A percentile compares a stretch with the other conserved stretches of the same genome.
Evolutionary conservation across 92 coral and sea anemone genomes (phyloP).

Genomic region (Palythoa heliodiscus): DNA sequence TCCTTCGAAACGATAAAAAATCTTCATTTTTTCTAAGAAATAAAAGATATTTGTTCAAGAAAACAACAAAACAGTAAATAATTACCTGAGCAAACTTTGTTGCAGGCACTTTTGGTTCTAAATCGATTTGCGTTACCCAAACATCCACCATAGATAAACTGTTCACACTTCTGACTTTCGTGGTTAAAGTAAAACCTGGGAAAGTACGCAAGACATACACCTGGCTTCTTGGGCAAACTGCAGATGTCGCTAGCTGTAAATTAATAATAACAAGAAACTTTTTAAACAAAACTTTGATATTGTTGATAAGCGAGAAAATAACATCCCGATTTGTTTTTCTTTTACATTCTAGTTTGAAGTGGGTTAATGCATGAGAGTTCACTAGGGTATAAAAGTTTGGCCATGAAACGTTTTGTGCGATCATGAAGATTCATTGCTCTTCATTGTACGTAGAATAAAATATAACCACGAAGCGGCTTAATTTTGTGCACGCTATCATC

Average conservation of each 20-base stretch:
- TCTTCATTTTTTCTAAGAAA: too few relatives aligned
- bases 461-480: too few relatives aligned
- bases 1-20: too few relatives aligned
- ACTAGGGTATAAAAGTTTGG: too few relatives aligned
- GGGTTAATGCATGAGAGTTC: neutral
- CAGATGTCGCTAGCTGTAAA: slow-evolving; percentile 68
- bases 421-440: too few relatives aligned
- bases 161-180: slow-evolving; percentile 55
- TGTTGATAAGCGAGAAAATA: neutral
- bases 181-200: slow-evolving; percentile 61
- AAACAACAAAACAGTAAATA: neutral
- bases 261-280: neutral
- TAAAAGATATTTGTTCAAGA: neutral
- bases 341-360: neutral
- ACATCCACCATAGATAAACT: slow-evolving; percentile 78
- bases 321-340: neutral
- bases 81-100: slow-evolving; percentile 66
- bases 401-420: too few relatives aligned
- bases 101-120: slow-evolving; percentile 52
- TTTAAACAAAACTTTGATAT: neutral
- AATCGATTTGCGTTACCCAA: slow-evolving; percentile 72
- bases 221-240: slow-evolving; percentile 64
- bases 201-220: slow-evolving; percentile 62
- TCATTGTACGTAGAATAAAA: too few relatives aligned
- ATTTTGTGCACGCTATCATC: too few relatives aligned